Conservation (phyloP, 2,113 vertebrate genomes). For the Terrapene triunguis region DNA sequence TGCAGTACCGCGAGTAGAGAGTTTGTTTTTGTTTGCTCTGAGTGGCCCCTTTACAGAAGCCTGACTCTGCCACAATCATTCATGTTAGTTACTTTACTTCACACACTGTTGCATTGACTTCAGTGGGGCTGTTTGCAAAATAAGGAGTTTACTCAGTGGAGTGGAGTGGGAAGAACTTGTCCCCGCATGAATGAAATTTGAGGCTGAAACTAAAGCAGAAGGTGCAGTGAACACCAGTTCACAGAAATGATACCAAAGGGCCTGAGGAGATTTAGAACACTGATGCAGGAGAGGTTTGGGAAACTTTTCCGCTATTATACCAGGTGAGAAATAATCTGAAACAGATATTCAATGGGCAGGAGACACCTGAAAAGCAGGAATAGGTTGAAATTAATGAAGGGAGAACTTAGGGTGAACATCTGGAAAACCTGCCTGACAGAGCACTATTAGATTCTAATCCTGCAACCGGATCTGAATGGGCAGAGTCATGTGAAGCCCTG, state of each 20-base stretch:
- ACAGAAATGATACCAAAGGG: background rate
- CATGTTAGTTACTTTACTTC: background rate
- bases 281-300: background rate
- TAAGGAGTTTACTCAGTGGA: background rate
- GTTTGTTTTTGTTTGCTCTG: background rate
- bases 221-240: background rate
- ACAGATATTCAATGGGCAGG: background rate
- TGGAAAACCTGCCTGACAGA: background rate
- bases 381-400: background rate
- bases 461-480: background rate
- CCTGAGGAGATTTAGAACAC: background rate
- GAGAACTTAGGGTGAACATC: background rate
- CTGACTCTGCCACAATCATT: background rate
- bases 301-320: background rate
- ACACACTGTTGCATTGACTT: background rate
- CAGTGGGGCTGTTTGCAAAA: background rate
- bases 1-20: background rate
- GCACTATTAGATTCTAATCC: background rate
- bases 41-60: background rate
- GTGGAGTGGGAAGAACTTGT: background rate
- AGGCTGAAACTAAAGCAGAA: background rate
- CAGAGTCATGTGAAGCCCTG: rapidly evolving
- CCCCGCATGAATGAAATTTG: background rate
- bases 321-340: background rate
- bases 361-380: background rate